Base-by-base conservation (phyloP, 1,140 invertebrate species). In the Euschistus heros region DNA sequence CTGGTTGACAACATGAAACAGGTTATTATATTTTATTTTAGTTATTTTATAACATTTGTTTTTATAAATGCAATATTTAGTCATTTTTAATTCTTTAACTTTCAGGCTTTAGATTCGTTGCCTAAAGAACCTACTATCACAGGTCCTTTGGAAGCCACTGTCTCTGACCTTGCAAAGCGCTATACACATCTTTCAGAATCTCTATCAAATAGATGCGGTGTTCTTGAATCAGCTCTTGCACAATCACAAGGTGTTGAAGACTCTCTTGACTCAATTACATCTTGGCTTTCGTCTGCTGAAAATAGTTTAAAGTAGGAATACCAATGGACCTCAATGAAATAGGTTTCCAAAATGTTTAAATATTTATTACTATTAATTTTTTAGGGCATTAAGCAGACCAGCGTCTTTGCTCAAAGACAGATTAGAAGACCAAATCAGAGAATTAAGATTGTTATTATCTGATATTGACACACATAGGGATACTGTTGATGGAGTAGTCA, bases 191-290 rank as follows among this genome's bases (percentile, higher is more conserved):
- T 94, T 14, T 79, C 81, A 59, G 82, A 83, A 66, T 83, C 84
- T 0, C 76, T 93, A 15, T 82, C 82, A 14, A 84, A 88, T 6
- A 85, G 88, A n/a, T 93, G 91, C 71, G 84, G 88, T 68, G 82
- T 87, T 50, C 76, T 97, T 54, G 92, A 97, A 70, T 88, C 88
- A 0, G 92, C 92, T 0, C 77, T 97, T 37, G 85, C 94, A 7
- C 91, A 95, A 75, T 92, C 91, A 62, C 93, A 97, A 77, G 92
- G 91, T n/a, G 86, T 97, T 14, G 90, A 95, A 74, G 92, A 95
- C 74, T 91, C 92, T 10, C 79, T 96, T 0, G 92, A 96, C 71
- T 83, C 87, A 62, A 81, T 97, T 10, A 83, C 89, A 6, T 75
- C 80, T 55, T 97, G 93, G 93, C 76, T 97, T 37, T 87, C 86